Conservation (phyloP, 2,113 vertebrate species). For the Numenius arquata region DNA sequence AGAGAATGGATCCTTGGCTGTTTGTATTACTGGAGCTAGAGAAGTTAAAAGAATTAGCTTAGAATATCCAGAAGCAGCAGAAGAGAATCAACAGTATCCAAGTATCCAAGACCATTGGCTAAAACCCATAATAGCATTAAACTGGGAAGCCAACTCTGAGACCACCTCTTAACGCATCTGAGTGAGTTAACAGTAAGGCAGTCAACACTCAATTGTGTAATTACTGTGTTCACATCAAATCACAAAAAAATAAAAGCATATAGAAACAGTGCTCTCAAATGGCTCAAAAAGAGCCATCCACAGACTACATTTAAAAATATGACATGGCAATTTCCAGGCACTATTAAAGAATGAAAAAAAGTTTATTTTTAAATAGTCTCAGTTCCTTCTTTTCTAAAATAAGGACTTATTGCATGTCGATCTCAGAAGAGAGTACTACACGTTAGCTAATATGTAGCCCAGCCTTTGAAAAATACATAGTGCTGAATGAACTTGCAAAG, state of each 20-base stretch:
- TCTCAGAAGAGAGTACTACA: not conserved
- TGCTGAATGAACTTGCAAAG: not conserved
- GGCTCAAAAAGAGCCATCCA: not conserved
- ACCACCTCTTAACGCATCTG: not conserved
- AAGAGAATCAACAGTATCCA: not conserved
- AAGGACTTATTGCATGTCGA: not conserved
- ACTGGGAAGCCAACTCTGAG: not conserved
- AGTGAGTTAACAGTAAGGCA: not conserved
- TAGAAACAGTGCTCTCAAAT: not conserved
- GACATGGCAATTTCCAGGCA: not conserved
- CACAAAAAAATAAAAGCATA: not conserved
- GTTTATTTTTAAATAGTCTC: not conserved
- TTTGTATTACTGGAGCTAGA: not conserved
- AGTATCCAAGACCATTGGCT: not conserved
- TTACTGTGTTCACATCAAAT: not conserved
- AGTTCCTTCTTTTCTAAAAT: slow-evolving; percentile 12
- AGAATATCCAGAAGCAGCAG: not conserved
- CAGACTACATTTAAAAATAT: not conserved
- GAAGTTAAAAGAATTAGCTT: not conserved
- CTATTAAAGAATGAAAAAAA: not conserved
- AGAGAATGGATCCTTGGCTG: not conserved
- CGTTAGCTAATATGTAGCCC: not conserved
- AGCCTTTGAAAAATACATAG: not conserved
- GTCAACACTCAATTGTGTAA: not conserved
- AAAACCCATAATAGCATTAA: not conserved